Conservation (phyloP, 2,888 invertebrate genomes). For the Trachelus iudaicus region DNA sequence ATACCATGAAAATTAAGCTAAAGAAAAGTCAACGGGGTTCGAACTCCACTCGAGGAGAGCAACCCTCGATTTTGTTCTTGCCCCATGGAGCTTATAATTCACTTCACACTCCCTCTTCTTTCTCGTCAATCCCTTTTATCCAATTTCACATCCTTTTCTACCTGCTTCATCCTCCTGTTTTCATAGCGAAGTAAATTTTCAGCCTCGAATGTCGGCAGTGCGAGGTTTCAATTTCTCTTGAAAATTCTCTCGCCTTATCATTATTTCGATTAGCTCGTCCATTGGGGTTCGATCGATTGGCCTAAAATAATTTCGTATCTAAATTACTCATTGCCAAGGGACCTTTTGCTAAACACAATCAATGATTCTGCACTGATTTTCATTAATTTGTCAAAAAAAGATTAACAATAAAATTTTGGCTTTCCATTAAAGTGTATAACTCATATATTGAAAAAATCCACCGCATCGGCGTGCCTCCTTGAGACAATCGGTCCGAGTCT, state of each 20-base stretch:
- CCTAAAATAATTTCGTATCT: background rate
- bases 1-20: background rate
- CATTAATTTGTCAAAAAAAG: too few species aligned
- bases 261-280: background rate
- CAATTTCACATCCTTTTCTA: background rate
- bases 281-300: background rate
- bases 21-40: background rate
- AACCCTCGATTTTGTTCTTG: constrained; percentile 24
- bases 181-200: background rate
- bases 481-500: constrained; percentile 42
- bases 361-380: too few species aligned
- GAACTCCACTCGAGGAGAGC: background rate
- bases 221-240: background rate
- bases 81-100: constrained; percentile 1
- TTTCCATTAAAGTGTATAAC: background rate
- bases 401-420: too few species aligned
- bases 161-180: background rate
- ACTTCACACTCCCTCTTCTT: background rate
- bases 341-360: too few species aligned
- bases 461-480: constrained; percentile 13
- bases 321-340: too few species aligned
- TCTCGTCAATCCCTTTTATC: background rate
- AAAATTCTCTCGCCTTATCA: background rate
- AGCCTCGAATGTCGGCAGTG: background rate
- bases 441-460: background rate